A percentile compares a stretch with the other conserved stretches of the same genome.
These are phyloP conservation scores for Alcis repandata DNA, from an alignment of 2,888 invertebrate species.

Conservation along the genomic window DNA sequence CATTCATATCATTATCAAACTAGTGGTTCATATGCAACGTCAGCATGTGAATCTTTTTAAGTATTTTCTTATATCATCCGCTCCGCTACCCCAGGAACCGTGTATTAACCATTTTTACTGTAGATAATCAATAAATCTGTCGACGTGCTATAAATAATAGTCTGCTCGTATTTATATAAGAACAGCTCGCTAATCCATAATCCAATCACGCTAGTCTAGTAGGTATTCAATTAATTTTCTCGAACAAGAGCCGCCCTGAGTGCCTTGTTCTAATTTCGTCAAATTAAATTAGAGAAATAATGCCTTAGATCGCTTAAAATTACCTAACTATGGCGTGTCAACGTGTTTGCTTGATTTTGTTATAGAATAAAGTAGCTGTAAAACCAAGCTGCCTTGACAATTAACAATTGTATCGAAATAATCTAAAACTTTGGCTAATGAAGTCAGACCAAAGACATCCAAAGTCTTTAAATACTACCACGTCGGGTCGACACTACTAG, in stretches of 20 bases:
- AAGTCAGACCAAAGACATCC: neutral
- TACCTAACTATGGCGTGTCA: constrained; percentile 26
- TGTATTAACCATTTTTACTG: no score
- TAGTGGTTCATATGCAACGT: no score
- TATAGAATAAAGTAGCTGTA: neutral
- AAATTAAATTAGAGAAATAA: constrained; percentile 19
- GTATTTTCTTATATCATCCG: no score
- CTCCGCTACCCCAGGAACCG: no score
- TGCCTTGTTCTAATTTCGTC: constrained; percentile 32
- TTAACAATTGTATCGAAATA: no score
- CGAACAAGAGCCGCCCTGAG: constrained; percentile 22
- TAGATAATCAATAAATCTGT: neutral
- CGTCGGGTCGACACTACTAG: no score
- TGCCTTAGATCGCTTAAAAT: constrained; percentile 7
- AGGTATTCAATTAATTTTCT: constrained; percentile 34
- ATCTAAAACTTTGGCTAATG: neutral
- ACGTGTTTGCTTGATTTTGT: constrained; percentile 13
- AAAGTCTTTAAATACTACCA: no score
- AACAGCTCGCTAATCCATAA: constrained; percentile 23
- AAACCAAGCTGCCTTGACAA: no score
- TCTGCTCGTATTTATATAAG: constrained; percentile 8
- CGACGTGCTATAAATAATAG: neutral
- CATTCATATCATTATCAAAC: no score
- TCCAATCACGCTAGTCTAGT: constrained; percentile 32
- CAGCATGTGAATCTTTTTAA: no score